phyloP scores from a whole-genome alignment of 30 jellyfish, hydroid and myxozoan genomes.

The Chrysaora quinquecirrha region DNA sequence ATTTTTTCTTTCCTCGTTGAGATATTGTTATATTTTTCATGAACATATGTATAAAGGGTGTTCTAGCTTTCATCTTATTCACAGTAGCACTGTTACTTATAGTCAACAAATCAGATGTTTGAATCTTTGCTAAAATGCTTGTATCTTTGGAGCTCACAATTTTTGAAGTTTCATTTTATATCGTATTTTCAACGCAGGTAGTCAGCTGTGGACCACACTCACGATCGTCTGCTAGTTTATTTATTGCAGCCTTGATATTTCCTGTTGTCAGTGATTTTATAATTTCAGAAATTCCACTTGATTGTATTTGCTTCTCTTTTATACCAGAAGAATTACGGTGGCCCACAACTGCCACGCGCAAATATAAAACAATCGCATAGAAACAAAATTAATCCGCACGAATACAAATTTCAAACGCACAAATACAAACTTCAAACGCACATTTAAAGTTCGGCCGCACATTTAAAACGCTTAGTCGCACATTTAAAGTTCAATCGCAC shows the following conservation, averaged over 20 bases:
- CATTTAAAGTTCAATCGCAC: too few species aligned
- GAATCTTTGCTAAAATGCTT: slow-evolving; percentile 21
- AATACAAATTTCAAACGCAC: too few species aligned
- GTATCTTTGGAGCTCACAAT: slow-evolving; percentile 14
- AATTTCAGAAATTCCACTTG: slow-evolving; percentile 1
- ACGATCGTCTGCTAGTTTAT: background rate
- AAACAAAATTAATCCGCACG: too few species aligned
- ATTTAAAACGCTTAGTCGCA: too few species aligned
- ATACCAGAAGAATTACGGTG: slow-evolving; percentile 18
- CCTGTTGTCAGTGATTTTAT: slow-evolving; percentile 14
- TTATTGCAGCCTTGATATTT: background rate
- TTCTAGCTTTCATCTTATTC: slow-evolving; percentile 12
- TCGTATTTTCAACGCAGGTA: slow-evolving; percentile 14
- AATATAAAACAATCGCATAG: too few species aligned
- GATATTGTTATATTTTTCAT: background rate
- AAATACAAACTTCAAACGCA: too few species aligned
- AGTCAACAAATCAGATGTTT: background rate
- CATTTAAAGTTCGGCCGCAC: too few species aligned
- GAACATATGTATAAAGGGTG: slow-evolving; percentile 4
- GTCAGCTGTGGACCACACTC: background rate
- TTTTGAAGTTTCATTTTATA: slow-evolving; percentile 1
- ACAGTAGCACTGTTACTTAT: background rate
- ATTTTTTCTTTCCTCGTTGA: slow-evolving; percentile 8
- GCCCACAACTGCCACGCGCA: too few species aligned
- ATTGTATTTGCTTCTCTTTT: background rate